phyloP scores from a whole-genome alignment of 2,888 invertebrate genomes.

The Cyaniris semiargus region DNA sequence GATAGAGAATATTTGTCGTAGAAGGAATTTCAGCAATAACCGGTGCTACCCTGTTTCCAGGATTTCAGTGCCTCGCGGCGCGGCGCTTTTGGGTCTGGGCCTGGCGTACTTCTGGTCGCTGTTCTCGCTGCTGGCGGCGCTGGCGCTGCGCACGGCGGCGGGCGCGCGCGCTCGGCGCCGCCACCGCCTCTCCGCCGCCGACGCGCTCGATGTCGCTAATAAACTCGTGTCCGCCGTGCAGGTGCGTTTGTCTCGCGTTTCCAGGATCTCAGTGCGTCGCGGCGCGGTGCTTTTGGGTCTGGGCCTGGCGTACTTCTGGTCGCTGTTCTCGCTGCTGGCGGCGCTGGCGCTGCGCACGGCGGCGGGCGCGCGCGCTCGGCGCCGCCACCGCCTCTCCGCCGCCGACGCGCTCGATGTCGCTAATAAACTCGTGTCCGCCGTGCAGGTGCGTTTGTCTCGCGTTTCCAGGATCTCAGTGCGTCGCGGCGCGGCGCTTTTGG shows the following conservation, averaged over 20 bases:
- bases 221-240: conserved; percentile 88
- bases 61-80: conserved; percentile 81
- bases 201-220: conserved; percentile 87
- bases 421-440: conserved; percentile 87
- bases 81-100: conserved; percentile 82
- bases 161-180: conserved; percentile 82
- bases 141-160: conserved; percentile 79
- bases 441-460: conserved; percentile 76
- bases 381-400: conserved; percentile 83
- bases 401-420: conserved; percentile 87
- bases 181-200: conserved; percentile 83
- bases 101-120: conserved; percentile 84
- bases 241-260: conserved; percentile 55
- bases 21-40: not conserved
- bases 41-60: conserved; percentile 51
- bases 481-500: conserved; percentile 82
- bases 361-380: conserved; percentile 80
- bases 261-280: conserved; percentile 80
- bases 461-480: conserved; percentile 38
- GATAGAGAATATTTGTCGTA: no score
- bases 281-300: conserved; percentile 82
- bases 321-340: conserved; percentile 83
- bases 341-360: conserved; percentile 81
- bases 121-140: conserved; percentile 83
- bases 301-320: conserved; percentile 85